These are phyloP conservation scores for Pterocles burchelli DNA, from an alignment of 2,113 vertebrate genomes.

Conservation along the genomic window DNA sequence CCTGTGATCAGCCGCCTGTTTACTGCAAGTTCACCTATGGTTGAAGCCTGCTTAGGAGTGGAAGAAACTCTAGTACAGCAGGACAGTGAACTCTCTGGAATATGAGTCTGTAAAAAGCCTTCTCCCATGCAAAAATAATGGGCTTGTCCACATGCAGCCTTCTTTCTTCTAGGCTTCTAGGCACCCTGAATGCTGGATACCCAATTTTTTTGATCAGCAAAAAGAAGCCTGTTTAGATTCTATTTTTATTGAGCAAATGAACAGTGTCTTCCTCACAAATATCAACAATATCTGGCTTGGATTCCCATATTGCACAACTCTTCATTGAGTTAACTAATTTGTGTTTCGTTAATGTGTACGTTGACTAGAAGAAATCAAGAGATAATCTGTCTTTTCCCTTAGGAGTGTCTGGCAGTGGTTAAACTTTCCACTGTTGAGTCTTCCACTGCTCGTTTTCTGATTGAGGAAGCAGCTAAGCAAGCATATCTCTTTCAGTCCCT, in stretches of 20 bases:
- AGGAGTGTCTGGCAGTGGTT: not conserved
- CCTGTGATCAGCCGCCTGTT: conserved; percentile 20
- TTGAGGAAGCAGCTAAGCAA: not conserved
- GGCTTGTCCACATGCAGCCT: not conserved
- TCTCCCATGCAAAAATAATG: not conserved
- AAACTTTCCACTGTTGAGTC: not conserved
- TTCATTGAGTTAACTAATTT: not conserved
- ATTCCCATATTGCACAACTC: not conserved
- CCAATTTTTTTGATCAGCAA: not conserved
- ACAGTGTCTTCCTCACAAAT: not conserved
- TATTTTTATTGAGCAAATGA: not conserved
- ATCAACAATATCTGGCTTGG: not conserved
- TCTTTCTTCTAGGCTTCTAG: not conserved
- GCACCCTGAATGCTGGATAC: not conserved
- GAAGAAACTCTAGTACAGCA: not conserved
- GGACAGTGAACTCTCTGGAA: not conserved
- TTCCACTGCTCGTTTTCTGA: not conserved
- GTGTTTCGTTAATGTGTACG: not conserved
- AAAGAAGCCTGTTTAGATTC: not conserved
- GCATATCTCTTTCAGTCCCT: not conserved
- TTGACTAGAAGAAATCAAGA: not conserved
- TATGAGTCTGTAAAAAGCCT: not conserved
- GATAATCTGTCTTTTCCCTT: not conserved
- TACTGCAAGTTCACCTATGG: conserved; percentile 8
- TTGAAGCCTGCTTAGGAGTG: not conserved